Evolutionary conservation across 2,888 invertebrate species (phyloP).

Genomic region (Drosophila affinis): DNA sequence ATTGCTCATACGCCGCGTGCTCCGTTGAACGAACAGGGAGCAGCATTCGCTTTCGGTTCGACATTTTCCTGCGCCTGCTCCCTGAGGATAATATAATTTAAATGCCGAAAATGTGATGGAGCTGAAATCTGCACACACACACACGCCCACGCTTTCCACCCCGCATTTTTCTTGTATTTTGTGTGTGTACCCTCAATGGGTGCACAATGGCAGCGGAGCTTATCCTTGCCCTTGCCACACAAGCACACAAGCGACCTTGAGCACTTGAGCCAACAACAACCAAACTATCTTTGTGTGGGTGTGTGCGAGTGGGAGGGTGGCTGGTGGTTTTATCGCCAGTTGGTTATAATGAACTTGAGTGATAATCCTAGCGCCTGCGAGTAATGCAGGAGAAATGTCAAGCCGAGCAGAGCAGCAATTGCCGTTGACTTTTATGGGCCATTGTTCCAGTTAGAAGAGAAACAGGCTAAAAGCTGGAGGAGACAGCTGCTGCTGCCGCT

Average conservation of each 20-base stretch:
- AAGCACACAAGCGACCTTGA: conserved; percentile 49
- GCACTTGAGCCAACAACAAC: conserved; percentile 22
- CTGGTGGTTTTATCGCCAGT: conserved; percentile 36
- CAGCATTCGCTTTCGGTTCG: not conserved
- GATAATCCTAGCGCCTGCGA: conserved; percentile 69
- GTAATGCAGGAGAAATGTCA: conserved; percentile 54
- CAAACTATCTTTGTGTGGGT: conserved; percentile 3
- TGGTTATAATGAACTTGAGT: conserved; percentile 72
- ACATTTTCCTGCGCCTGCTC: conserved; percentile 64
- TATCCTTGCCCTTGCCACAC: conserved; percentile 57
- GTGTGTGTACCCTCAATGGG: conserved; percentile 25
- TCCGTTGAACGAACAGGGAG: conserved; percentile 39
- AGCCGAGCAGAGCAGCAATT: conserved; percentile 49
- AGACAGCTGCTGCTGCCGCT: not conserved
- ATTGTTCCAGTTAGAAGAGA: conserved; percentile 35
- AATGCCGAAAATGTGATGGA: conserved; percentile 63
- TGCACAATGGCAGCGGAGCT: conserved; percentile 40
- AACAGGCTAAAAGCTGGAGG: not conserved
- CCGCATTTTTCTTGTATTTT: not conserved
- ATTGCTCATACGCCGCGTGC: conserved; percentile 70
- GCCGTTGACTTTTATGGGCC: conserved; percentile 51
- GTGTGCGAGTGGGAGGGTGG: conserved; percentile 9
- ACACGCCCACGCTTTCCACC: conserved; percentile 31
- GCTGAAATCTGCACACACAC: conserved; percentile 20
- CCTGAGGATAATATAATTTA: conserved; percentile 63